phyloP scores from a whole-genome alignment of 2,888 invertebrate species.

The Drosophila atripex region DNA sequence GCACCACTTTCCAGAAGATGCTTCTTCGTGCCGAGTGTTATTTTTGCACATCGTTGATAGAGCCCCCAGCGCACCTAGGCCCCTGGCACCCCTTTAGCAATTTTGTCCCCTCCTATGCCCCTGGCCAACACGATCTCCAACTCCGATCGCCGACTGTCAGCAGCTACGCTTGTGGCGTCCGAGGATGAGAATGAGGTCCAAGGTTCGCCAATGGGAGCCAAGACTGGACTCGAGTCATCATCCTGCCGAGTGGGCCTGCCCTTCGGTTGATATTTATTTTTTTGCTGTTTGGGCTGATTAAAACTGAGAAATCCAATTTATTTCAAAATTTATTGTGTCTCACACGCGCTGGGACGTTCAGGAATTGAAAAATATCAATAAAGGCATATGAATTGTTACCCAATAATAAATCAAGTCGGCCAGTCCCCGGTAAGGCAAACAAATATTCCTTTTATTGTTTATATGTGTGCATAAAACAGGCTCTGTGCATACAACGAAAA shows the following conservation, averaged over 20 bases:
- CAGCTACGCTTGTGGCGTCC: slow-evolving; percentile 49
- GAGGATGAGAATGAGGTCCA: slow-evolving; percentile 18
- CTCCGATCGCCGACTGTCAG: slow-evolving; percentile 34
- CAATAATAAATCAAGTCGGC: slow-evolving; percentile 75
- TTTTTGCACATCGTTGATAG: slow-evolving; percentile 63
- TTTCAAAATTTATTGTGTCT: slow-evolving; percentile 80
- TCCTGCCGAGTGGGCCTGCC: slow-evolving; percentile 30
- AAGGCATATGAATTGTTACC: slow-evolving; percentile 80
- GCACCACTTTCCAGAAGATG: background rate
- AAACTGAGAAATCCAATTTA: slow-evolving; percentile 79
- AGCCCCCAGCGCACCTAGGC: slow-evolving; percentile 67
- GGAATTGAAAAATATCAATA: slow-evolving; percentile 77
- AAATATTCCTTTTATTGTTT: slow-evolving; percentile 76
- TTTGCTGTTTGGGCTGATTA: slow-evolving; percentile 66
- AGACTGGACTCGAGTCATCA: slow-evolving; percentile 28
- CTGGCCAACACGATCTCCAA: slow-evolving; percentile 25
- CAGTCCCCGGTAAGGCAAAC: slow-evolving; percentile 55
- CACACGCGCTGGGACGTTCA: slow-evolving; percentile 73
- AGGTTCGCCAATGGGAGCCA: slow-evolving; percentile 7
- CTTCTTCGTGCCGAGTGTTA: slow-evolving; percentile 22
- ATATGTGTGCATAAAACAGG: slow-evolving; percentile 44
- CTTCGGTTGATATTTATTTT: slow-evolving; percentile 45
- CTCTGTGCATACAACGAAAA: slow-evolving; percentile 6
- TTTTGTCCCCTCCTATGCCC: slow-evolving; percentile 33
- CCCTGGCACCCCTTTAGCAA: slow-evolving; percentile 43